A percentile compares a stretch with the other conserved stretches of the same genome.
phyloP scores from a whole-genome alignment of 2,797 vertebrate species.

The Molossus molossus region DNA sequence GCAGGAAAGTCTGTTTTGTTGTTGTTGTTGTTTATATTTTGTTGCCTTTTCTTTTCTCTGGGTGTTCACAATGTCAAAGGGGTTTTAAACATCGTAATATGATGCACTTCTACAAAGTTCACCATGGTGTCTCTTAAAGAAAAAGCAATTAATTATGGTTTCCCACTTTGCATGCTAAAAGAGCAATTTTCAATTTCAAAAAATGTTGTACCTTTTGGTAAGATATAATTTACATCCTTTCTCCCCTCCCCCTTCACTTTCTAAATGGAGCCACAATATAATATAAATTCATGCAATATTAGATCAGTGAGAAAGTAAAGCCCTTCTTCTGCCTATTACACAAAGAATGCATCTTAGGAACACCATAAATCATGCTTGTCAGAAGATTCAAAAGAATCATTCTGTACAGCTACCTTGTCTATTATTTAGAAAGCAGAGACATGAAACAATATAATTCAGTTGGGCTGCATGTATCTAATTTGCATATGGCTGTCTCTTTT shows the following conservation, averaged over 20 bases:
- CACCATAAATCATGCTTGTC: conserved; percentile 91
- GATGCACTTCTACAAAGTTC: conserved; percentile 84
- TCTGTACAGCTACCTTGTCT: conserved; percentile 88
- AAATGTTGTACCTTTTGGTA: conserved; percentile 84
- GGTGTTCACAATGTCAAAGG: conserved; percentile 72
- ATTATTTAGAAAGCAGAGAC: conserved; percentile 89
- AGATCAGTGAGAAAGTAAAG: conserved; percentile 87
- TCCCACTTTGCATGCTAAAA: conserved; percentile 88
- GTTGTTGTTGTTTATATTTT: neutral
- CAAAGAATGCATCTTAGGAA: conserved; percentile 87
- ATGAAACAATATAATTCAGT: conserved; percentile 87
- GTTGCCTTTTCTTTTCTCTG: neutral
- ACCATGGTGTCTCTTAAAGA: conserved; percentile 83
- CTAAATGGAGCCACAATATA: conserved; percentile 87
- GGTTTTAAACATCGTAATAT: conserved; percentile 82
- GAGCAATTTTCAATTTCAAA: conserved; percentile 90
- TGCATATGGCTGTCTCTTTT: conserved; percentile 87
- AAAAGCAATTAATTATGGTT: conserved; percentile 89
- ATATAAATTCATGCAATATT: conserved; percentile 88
- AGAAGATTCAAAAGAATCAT: conserved; percentile 88
- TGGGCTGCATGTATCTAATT: conserved; percentile 84
- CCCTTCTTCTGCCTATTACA: conserved; percentile 87
- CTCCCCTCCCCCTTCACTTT: conserved; percentile 83
- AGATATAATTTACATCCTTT: conserved; percentile 88
- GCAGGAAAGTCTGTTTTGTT: neutral